Evolutionary conservation across 2,888 invertebrate species (phyloP), one percentile per base, ranked within the genome.

Genomic region (Augochlorella aurata): DNA sequence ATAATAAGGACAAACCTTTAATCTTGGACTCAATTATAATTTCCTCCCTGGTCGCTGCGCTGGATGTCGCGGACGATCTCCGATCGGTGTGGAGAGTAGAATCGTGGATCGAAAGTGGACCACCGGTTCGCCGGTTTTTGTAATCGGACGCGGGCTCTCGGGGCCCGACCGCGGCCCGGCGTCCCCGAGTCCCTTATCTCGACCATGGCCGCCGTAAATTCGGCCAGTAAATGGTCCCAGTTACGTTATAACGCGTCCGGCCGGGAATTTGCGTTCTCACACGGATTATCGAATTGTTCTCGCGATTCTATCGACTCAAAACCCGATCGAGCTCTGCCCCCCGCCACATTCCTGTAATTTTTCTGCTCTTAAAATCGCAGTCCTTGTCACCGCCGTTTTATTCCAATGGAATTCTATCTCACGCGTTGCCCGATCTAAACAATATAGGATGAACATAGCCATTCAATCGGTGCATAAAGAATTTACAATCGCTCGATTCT

Each of bases 1-100:
- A 91, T 91, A 92, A 92, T 92, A 91, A 92, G 89, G 90, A 91
- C 92, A 88, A 91, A 90, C 90, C 90, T 91, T 92, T 91, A 91
- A 92, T 91, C 91, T 90, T 87, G 82, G 86, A 85, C 90, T 91
- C 91, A 88, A 92, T 92, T 92, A 92, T 92, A 90, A 92, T 92
- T 91, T 92, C 88, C 89, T 89, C 85, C 86, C 81, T 77, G 87
- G 81, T 83, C 81, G 84, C 75, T 5, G 38, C 38, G 38, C 38
- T 76, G 54, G 79, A 79, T 72, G 87, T 87, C 85, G 81, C 81
- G 78, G 54, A 74, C 76, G 74, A 52, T 83, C 76, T 29, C 54
- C 80, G 61, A 77, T 69, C 81, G 52, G 45, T 50, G 45, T 10
- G 44, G 67, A 14, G 73, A 72, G 72, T 77, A 71, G 81, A 85